These are phyloP conservation scores for Eumeta japonica DNA, from an alignment of 1,140 invertebrate species.

Conservation along the genomic window DNA sequence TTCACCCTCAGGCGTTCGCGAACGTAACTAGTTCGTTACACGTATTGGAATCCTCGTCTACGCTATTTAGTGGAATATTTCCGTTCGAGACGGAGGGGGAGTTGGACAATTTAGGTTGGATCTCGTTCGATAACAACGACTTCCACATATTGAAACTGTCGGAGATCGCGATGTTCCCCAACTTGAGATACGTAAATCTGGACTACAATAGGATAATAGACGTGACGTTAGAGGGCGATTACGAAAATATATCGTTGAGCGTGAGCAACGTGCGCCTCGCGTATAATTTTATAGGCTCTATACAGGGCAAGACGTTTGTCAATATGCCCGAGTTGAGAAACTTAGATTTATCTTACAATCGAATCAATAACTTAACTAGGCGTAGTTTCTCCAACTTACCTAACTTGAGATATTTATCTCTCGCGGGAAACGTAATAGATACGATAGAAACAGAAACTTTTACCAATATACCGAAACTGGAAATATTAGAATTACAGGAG, in stretches of 20 bases:
- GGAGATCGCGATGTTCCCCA: slow-evolving; percentile 61
- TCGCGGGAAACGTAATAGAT: slow-evolving; percentile 67
- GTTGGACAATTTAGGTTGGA: slow-evolving; percentile 74
- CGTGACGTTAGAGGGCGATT: slow-evolving; percentile 66
- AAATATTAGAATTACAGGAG: slow-evolving; percentile 70
- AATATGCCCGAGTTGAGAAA: slow-evolving; percentile 66
- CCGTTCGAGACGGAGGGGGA: slow-evolving; percentile 67
- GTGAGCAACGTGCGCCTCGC: slow-evolving; percentile 75
- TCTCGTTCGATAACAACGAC: slow-evolving; percentile 87
- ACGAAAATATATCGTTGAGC: slow-evolving; percentile 68
- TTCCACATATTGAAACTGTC: slow-evolving; percentile 69
- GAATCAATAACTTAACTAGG: slow-evolving; percentile 61
- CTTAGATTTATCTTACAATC: slow-evolving; percentile 71
- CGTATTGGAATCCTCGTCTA: slow-evolving; percentile 82
- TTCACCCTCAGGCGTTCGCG: slow-evolving; percentile 74
- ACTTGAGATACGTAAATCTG: slow-evolving; percentile 80
- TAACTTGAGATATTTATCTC: slow-evolving; percentile 67
- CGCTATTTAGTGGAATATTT: slow-evolving; percentile 75
- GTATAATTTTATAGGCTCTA: slow-evolving; percentile 66
- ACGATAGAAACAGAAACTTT: slow-evolving; percentile 66
- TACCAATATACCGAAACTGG: slow-evolving; percentile 65
- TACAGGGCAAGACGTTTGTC: slow-evolving; percentile 66
- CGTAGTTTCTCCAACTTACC: slow-evolving; percentile 66
- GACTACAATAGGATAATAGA: slow-evolving; percentile 76
- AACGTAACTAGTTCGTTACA: slow-evolving; percentile 70